Evolutionary conservation across 2,888 invertebrate genomes (phyloP), one percentile per base, ranked within the genome.

Genomic region (Mesodorylaimus sp.): DNA sequence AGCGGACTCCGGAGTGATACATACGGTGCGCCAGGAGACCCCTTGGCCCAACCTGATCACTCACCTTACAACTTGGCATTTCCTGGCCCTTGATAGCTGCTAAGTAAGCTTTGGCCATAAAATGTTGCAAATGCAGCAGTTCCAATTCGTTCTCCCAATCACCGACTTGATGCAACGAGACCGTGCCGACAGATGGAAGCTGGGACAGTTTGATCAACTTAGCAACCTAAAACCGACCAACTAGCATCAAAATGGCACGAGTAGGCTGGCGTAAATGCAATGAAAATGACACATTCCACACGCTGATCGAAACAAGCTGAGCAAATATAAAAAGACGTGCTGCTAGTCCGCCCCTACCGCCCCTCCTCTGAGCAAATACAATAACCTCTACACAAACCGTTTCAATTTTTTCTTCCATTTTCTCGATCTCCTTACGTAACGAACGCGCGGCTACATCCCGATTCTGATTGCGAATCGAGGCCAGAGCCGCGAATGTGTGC

Each of bases 121-220:
- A 52, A 5, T 37, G 45, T 3, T 45, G 39, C 21, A 52, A 2
- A n/a, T 49, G 44, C 32, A 53, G 29, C 23, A 23, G 7, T 27
- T 53, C 51, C 1, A 48, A 21, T 38, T 53, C 51, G 3, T n/a
- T 10, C 25, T 49, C 51, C 53, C 53, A 53, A 36, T 49, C 53
- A 10, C 19, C 38, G 5, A 52, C 37, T 28, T 52, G 51, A 3
- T 45, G 13, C 16, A 26, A 27, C 3, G 48, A 37, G 10, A 53
- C 51, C 3, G 51, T 36, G n/a, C 41, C 24, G 10, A 53, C 52
- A 2, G 49, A 25, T 16, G 53, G 53, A 48, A 53, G 27, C 2
- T 52, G 46, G 27, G 38, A 21, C 37, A 53, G 21, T 25, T 41
- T 26, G 13, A 53, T 16, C 53, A 53, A 47, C 32, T 52, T 52